Conservation (phyloP, 1,140 invertebrate species). For the Zaprionus vittiger region DNA sequence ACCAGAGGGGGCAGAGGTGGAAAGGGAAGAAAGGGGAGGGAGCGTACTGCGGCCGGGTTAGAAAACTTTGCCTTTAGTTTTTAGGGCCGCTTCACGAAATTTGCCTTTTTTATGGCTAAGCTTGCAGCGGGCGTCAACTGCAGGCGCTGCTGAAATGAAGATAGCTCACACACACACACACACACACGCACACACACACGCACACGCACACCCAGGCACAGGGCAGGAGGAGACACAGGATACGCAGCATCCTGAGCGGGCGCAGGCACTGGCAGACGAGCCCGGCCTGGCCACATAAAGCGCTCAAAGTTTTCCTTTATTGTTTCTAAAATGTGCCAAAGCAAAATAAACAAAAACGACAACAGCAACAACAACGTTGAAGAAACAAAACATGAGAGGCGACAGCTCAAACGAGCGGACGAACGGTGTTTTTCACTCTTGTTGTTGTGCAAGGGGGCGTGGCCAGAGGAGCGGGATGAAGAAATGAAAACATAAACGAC, state of each 20-base stretch:
- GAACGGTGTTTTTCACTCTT: not conserved
- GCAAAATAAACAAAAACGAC: conserved; percentile 72
- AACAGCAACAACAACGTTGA: conserved; percentile 31
- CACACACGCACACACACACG: not conserved
- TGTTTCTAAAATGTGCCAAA: conserved; percentile 80
- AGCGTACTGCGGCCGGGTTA: not conserved
- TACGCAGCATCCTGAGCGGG: not conserved
- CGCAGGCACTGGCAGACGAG: not conserved
- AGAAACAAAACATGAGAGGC: conserved; percentile 34
- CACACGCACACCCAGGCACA: conserved; percentile 15
- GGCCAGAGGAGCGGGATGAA: not conserved
- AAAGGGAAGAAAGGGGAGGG: not conserved
- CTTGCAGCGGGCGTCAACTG: conserved; percentile 39
- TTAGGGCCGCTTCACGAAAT: conserved; percentile 58
- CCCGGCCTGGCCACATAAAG: conserved; percentile 56
- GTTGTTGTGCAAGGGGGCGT: not conserved
- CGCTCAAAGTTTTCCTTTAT: conserved; percentile 78
- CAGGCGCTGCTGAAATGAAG: conserved; percentile 47
- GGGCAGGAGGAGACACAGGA: not conserved
- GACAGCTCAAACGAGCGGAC: not conserved
- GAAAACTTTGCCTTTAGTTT: conserved; percentile 63
- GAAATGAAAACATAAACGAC: conserved; percentile 74
- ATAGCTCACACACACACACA: conserved; percentile 44
- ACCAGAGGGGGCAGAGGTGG: not conserved
- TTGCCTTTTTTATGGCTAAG: conserved; percentile 60